Percentiles rank a stretch among this genome's conserved stretches.
These are phyloP conservation scores for Apamea crenata DNA, from an alignment of 2,888 invertebrate species.

Conservation along the genomic window DNA sequence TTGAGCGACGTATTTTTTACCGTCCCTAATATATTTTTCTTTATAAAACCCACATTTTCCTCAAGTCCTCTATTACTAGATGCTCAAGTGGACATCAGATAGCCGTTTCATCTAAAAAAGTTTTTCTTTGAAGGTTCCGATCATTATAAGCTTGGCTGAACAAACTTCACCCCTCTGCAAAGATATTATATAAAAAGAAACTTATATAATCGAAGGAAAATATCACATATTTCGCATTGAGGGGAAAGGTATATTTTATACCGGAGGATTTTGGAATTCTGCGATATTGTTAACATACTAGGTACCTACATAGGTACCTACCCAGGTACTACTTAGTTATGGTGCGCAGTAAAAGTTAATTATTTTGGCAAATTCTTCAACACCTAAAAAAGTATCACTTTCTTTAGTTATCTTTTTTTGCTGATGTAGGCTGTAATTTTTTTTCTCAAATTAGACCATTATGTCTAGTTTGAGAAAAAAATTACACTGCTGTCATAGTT, in stretches of 20 bases:
- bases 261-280: constrained; percentile 10
- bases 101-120: constrained; percentile 49
- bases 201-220: constrained; percentile 40
- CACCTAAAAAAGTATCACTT: not conserved
- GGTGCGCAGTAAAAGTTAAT: not conserved
- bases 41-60: constrained; percentile 35
- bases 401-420: too few relatives aligned
- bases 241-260: constrained; percentile 7
- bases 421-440: not conserved
- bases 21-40: constrained; percentile 19
- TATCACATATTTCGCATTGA: constrained; percentile 30
- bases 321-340: not conserved
- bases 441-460: too few relatives aligned
- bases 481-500: too few relatives aligned
- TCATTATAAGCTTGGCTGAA: constrained; percentile 61
- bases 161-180: constrained; percentile 46
- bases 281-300: constrained; percentile 22
- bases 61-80: constrained; percentile 38
- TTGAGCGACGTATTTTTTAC: constrained; percentile 6
- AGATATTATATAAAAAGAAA: constrained; percentile 38
- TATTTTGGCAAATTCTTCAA: not conserved
- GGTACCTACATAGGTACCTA: too few relatives aligned
- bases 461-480: too few relatives aligned
- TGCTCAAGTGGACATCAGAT: constrained; percentile 51
- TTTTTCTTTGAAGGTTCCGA: constrained; percentile 43